Evolutionary conservation across 30 jellyfish, hydroid and myxozoan genomes (phyloP), one percentile per base, ranked within the genome.

Genomic region (Aurelia aurita complex sp. Pacific): DNA sequence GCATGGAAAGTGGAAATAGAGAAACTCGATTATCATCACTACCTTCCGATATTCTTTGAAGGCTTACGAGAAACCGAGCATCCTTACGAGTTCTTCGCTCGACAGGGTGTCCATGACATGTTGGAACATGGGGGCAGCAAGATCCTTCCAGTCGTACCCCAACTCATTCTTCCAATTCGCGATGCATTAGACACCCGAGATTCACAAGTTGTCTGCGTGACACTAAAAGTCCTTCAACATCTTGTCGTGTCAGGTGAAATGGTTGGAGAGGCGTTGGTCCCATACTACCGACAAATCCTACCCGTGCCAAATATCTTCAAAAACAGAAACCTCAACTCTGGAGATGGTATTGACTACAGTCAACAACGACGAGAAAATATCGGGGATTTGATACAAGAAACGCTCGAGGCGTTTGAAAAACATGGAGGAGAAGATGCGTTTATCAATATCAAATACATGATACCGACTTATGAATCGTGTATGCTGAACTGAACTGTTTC

Each of bases 1-100:
- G 97, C 97, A 3, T 94, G 99, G 99, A 94, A 94, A 85, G 99
- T 94, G 51, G 99, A 94, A 81, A 94, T 94, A 17, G 99, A 94
- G 69, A 94, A 94, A 63, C 89, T 94, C 36, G 99, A 94, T 64
- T 94, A 94, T 51, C 91, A 89, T 62, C 96, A 89, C 74, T 94
- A 94, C 46, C 93, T 94, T 9, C 99, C 99, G 18, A 67, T 94
- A 75, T 94, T 94, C 80, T 94, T 94, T 78, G 97, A 94, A 57
- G 99, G 99, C 34, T 73, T 94, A 29, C 77, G 85, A 54, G 96
- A 94, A 61, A 84, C 97, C 5, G 85, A 88, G 64, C 99, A 94
- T 63, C 99, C 99, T 5, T 94, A 94, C 59, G 88, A 83, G 19
- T 94, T 94, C 50, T 94, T 94, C 52, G 96, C 99, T 10, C 76